Evolutionary conservation across 2,113 vertebrate genomes (phyloP).

Genomic region (Myotis lucifugus): DNA sequence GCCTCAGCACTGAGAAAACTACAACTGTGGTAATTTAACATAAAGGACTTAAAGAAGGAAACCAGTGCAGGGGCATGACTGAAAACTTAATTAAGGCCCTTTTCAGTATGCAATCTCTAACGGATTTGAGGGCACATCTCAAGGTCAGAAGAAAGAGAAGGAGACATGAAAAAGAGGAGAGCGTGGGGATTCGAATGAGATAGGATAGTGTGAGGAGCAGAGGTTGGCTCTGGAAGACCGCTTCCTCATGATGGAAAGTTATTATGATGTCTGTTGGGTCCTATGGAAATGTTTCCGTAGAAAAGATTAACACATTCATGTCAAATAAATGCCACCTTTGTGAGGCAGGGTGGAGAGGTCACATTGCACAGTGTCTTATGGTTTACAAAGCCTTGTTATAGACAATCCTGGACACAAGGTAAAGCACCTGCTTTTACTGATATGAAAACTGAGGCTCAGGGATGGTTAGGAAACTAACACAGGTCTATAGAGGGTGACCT

Average conservation of each 20-base stretch:
- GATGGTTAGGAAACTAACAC: background rate
- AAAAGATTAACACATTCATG: background rate
- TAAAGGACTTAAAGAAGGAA: constrained; percentile 47
- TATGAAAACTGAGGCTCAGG: background rate
- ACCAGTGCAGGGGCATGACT: constrained; percentile 36
- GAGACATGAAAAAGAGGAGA: background rate
- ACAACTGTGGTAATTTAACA: constrained; percentile 57
- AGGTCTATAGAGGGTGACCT: background rate
- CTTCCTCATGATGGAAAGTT: background rate
- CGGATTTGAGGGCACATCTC: background rate
- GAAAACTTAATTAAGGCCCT: constrained; percentile 62
- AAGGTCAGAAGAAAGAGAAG: background rate
- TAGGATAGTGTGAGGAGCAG: background rate
- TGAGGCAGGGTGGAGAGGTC: background rate
- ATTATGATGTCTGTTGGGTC: background rate
- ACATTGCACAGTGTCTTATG: background rate
- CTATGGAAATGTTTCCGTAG: background rate
- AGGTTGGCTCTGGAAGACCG: background rate
- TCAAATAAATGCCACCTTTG: background rate
- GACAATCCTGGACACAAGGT: background rate
- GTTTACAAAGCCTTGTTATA: background rate
- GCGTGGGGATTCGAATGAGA: background rate
- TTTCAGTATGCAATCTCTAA: background rate
- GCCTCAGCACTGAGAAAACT: constrained; percentile 47
- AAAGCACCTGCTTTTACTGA: background rate